Evolutionary conservation across 2,113 vertebrate genomes (phyloP), one percentile per base, ranked within the genome.

Genomic region (Anhinga rufa): DNA sequence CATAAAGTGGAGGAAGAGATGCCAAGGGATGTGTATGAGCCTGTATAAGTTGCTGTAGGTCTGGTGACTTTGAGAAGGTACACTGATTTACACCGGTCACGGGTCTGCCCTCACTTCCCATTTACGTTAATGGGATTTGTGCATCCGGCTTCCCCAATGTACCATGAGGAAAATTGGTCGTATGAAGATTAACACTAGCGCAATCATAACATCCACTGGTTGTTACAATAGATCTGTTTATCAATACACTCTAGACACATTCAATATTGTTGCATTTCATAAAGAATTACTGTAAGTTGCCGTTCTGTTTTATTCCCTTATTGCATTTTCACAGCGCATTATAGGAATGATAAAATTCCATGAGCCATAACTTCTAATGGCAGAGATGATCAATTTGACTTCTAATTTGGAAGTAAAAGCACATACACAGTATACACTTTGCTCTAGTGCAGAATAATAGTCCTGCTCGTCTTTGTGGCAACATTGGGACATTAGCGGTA

Each of bases 321-420:
- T 80, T 96, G 77, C 93, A 88, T 92, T 97, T 97, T 93, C 95
- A 94, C 81, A 82, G 88, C 40, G 10, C 82, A 85, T 93, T 95
- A 88, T 75, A 94, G 54, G 78, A 97, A 95, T 95, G 91, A 95
- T 95, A 93, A 96, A 95, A 92, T 92, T 93, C 91, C 10, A 10
- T 54, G 90, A 94, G 88, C 93, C 90, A 90, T 90, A 95, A 94
- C 88, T 96, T 83, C 69, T 97, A 90, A 96, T 92, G 82, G 96
- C 89, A 90, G 64, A 82, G 68, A 93, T 93, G 76, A 96, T 95
- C 94, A 90, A 92, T 94, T 92, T 96, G 85, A 85, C 55, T 91
- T 94, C 86, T 95, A 93, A 82, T 93, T 93, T 90, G 88, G 51
- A 93, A 83, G 90, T 88, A 58, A 46, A 9, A 14, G 51, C 84